These are phyloP conservation scores for Chelonoidis abingdonii DNA, from an alignment of 2,113 vertebrate genomes.

Conservation along the genomic window DNA sequence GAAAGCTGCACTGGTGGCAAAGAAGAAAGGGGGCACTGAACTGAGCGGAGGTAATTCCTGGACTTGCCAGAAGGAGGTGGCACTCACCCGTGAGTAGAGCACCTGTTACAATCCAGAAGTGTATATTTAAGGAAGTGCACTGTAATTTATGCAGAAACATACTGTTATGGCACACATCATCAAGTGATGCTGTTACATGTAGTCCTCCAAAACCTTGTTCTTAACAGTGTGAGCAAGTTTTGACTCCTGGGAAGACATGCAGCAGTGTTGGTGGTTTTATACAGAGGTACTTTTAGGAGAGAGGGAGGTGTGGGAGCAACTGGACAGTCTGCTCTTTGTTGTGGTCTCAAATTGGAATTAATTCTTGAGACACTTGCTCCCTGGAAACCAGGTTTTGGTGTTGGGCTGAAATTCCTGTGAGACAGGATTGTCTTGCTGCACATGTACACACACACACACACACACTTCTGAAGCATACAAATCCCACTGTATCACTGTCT, in stretches of 20 bases:
- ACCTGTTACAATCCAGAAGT: background rate
- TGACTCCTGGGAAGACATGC: slow-evolving; percentile 28
- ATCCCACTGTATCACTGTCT: background rate
- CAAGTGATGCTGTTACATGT: slow-evolving; percentile 59
- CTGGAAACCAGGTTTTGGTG: slow-evolving; percentile 36
- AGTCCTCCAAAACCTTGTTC: background rate
- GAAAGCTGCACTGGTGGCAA: background rate
- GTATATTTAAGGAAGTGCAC: slow-evolving; percentile 36
- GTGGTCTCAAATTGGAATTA: slow-evolving; percentile 41
- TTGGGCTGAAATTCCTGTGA: background rate
- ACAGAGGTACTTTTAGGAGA: slow-evolving; percentile 21
- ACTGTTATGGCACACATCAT: slow-evolving; percentile 54
- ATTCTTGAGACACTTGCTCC: background rate
- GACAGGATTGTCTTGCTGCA: background rate
- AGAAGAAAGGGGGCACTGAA: background rate
- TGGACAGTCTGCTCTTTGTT: slow-evolving; percentile 52
- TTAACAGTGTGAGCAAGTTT: slow-evolving; percentile 10
- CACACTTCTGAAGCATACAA: no score
- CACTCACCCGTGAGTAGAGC: background rate
- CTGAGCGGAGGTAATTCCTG: background rate
- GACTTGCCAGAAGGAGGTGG: background rate
- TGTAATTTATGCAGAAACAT: slow-evolving; percentile 64
- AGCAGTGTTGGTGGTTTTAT: slow-evolving; percentile 27
- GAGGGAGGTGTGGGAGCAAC: slow-evolving; percentile 43
- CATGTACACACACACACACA: no score